A percentile compares a stretch with the other conserved stretches of the same genome.
Evolutionary conservation across 1,140 invertebrate genomes (phyloP).

Genomic region (Tetramorium alpestre): DNA sequence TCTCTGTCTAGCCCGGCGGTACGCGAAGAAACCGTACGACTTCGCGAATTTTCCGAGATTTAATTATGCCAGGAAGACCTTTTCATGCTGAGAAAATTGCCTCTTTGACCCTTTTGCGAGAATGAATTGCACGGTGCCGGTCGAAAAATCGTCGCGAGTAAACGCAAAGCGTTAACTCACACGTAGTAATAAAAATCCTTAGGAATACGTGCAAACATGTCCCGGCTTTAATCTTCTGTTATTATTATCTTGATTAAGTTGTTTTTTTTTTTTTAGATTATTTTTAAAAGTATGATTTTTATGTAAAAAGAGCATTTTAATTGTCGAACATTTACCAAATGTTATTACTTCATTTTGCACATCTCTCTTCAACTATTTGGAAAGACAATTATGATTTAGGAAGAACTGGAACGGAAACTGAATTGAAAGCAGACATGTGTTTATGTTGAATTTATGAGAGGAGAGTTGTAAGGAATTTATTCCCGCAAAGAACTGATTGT

Average conservation of each 20-base stretch:
- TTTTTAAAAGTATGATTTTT: background rate
- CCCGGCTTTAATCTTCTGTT: background rate
- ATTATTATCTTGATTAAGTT: background rate
- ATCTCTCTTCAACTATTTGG: background rate
- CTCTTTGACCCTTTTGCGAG: constrained; percentile 48
- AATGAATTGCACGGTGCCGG: constrained; percentile 32
- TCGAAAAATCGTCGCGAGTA: constrained; percentile 23
- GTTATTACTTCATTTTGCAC: constrained; percentile 1
- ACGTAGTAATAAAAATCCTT: constrained; percentile 3
- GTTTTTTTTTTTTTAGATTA: background rate
- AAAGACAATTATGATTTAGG: constrained; percentile 5
- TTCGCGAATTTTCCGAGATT: constrained; percentile 67
- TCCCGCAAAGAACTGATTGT: background rate
- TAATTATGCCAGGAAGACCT: constrained; percentile 69
- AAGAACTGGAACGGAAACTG: background rate
- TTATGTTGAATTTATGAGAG: background rate
- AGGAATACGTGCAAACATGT: background rate
- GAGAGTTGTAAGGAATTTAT: background rate
- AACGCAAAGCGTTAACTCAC: constrained; percentile 3
- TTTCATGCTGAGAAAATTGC: constrained; percentile 32
- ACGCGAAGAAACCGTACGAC: constrained; percentile 59
- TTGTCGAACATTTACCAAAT: constrained; percentile 11
- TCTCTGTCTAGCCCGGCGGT: background rate
- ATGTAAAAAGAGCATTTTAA: background rate
- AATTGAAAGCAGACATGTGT: constrained; percentile 21